Base-by-base conservation (phyloP, 1,140 invertebrate genomes). In the Drosophila athabasca region DNA sequence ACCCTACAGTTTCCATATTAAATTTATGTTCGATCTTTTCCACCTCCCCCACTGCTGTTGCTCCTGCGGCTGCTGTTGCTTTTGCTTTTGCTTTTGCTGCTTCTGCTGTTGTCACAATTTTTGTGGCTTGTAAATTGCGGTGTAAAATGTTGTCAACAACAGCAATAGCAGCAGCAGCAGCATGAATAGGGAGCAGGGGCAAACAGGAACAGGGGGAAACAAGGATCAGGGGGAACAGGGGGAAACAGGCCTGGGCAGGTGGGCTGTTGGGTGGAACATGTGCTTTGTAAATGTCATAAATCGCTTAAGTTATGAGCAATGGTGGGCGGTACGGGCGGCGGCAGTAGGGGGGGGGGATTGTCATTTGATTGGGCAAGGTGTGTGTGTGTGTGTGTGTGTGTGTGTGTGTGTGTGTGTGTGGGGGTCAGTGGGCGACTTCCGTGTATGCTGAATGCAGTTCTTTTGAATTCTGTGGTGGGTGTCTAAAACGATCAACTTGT, bases 261-360 rank as follows among this genome's bases (percentile, higher is more conserved):
- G 68, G 65, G 54, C 29, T 26, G 58, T 48, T 77, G 50, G 59
- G 74, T 62, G 55, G 77, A 77, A 77, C 75, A 77, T 78, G 55
- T 77, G 75, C 45, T 78, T 70, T 57, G 66, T 62, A 72, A 77
- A 69, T 78, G 61, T 73, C 76, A 48, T 78, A 72, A 78, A 78
- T 78, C 75, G 67, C 45, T 57, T 62, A 78, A 77, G 58, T 78
- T 78, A 67, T 61, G 46, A 5, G 11, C 11, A 53, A 15, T 7
- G 2, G 6, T 6, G 26, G 26, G 1, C 29, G 19, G 41, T 55
- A 43, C 43, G 19, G 29, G 2, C 0, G 6, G 29, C 6, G 1
- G 44, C 15, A 53, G 15, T 6, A 2, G 7, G 6, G 6, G 29
- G 2, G 44, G 19, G 41, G 60, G 39, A 55, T 57, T 67, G 75